Base-by-base conservation (phyloP, 2,888 invertebrate species). In the Onthophagus sagittarius region DNA sequence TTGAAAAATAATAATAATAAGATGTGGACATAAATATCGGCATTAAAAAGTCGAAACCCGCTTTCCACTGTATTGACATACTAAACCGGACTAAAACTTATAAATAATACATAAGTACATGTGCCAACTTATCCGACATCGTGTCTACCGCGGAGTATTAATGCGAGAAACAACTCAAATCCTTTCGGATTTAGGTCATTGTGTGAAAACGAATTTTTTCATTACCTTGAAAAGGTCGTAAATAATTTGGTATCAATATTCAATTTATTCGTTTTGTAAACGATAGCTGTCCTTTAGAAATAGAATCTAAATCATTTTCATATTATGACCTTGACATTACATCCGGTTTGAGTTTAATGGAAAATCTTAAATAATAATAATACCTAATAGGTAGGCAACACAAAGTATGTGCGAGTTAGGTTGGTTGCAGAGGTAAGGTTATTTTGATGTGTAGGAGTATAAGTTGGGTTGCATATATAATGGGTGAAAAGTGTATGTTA, bases 241-340 rank as follows among this genome's bases (percentile, higher is more conserved):
- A 11, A 53, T 53, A 7, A 53, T 53, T 53, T 53, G 39, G 11
- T 53, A 53, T 53, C 7, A 7, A 11, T 53, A 53, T 7, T 1
- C 0, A 53, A 53, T 53, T 53, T 11, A 53, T 53, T 11, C 23
- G 23, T 23, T 53, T 4, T 53, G 39, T 53, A 53, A 4, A 2
- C 23, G 1, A 67, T 31, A 23, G 1, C 23, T 23, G 2, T 67
- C n/a, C 14, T 13, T 64, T 15, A 15, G 31, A 67, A 53, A 53
- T 1, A 53, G 39, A 53, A 9, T 53, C 11, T 53, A 9, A 7
- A 53, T 11, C 39, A 11, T 7, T 32, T 23, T 9, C 23, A 32
- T 67, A 23, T 23, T 5, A 32, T 67, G 67, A 6, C 67, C 67
- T 67, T 67, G 67, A 67, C 67, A 67, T 67, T 67, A 67, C 7